These are phyloP conservation scores for Otis tarda DNA, from an alignment of 2,113 vertebrate genomes.

Conservation along the genomic window DNA sequence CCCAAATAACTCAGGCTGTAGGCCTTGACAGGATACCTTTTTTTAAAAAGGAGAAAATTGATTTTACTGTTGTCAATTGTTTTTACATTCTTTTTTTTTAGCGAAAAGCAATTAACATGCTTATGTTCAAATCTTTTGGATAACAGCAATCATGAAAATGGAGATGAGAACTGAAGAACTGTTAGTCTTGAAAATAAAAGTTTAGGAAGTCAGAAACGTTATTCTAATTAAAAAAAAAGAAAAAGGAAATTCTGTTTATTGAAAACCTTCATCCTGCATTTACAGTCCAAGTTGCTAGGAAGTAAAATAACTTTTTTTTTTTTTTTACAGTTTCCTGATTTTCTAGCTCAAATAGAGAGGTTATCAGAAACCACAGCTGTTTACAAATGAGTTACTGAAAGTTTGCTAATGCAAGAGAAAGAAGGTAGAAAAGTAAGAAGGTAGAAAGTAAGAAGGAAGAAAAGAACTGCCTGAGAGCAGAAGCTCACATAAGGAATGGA, in stretches of 20 bases:
- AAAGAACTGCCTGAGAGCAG: not conserved
- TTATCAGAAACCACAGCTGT: not conserved
- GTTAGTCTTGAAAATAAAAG: not conserved
- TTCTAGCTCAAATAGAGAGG: not conserved
- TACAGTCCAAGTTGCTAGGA: not conserved
- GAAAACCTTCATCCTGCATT: not conserved
- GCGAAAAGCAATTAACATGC: not conserved
- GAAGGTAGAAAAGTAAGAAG: not conserved
- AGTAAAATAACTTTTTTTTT: not conserved
- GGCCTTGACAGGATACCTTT: not conserved
- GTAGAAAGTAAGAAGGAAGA: not conserved
- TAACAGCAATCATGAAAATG: not conserved
- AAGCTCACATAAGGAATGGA: not conserved
- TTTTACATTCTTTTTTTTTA: not conserved
- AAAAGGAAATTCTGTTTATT: not conserved
- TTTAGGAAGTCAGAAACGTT: not conserved
- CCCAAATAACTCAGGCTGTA: not conserved
- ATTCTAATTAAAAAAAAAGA: not conserved
- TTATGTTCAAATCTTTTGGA: not conserved
- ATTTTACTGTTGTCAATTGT: not conserved
- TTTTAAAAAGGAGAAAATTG: not conserved
- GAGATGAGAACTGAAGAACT: not conserved
- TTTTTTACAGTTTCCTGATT: not conserved
- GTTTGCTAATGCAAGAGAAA: not conserved
- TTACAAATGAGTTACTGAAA: not conserved